Base-by-base conservation (phyloP, 2,113 vertebrate species). In the Nymphicus hollandicus region DNA sequence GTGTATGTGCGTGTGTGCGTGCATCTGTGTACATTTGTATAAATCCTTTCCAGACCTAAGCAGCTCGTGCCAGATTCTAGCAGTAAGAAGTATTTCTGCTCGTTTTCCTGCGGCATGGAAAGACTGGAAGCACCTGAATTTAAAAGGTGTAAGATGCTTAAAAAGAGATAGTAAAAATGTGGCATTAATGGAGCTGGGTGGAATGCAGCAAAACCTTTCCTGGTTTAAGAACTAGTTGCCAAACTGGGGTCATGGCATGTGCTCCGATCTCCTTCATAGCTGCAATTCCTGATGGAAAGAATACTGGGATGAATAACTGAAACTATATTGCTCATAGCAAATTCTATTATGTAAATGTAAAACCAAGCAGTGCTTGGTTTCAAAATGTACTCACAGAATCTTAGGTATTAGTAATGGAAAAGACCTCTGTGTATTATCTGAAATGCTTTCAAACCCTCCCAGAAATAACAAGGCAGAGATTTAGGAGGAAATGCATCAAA, bases 31-130 rank as follows among this genome's bases (percentile, higher is more conserved):
- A 58, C 72, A 56, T 66, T 82, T 81, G 66, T 55, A 88, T 60
- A 94, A 97, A 94, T 83, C 82, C 90, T 56, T 94, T 86, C 90
- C 95, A 96, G 92, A 87, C 74, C 65, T 28, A 31, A 11, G 52
- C 5, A 33, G 23, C 72, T 78, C 16, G 28, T 96, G 95, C 95
- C 95, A 96, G 74, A 81, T 86, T 92, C 74, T 50, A 61, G 72
- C 88, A 72, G 18, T 11, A 44, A 81, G 88, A 58, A 83, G 47
- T 90, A 81, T 90, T 93, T 90, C 86, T 94, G 35, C 65, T 83
- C 79, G 76, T 88, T 95, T 74, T 89, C 76, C 69, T 86, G 80
- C 11, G 10, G 74, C 3, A 1, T 29, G 72, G 86, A 60, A 94
- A 74, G 79, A 71, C 88, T 90, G 47, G 69, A 63, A 95, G 88